Evolutionary conservation across 2,113 vertebrate species (phyloP).

Genomic region (Eptatretus burgeri): DNA sequence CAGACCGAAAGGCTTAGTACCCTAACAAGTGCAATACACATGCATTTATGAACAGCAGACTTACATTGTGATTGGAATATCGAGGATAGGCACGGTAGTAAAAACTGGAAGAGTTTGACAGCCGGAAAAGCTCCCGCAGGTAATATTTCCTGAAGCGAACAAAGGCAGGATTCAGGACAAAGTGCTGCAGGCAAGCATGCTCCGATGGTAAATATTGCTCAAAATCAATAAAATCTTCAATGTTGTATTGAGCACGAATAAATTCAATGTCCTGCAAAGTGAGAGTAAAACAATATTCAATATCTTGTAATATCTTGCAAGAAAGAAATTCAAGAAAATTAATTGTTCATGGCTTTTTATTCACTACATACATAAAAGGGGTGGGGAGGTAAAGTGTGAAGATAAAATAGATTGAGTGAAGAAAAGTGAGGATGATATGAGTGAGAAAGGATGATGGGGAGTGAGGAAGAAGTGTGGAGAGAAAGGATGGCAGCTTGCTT

Average conservation of each 20-base stretch:
- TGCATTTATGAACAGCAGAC: constrained; percentile 2
- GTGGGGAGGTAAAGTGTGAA: no score
- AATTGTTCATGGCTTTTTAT: no score
- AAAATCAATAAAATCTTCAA: constrained; percentile 61
- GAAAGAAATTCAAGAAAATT: no score
- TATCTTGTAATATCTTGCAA: no score
- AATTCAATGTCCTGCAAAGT: constrained; percentile 35
- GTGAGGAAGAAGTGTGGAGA: no score
- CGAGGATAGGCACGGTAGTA: constrained; percentile 32
- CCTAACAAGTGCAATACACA: no score
- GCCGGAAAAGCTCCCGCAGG: constrained; percentile 46
- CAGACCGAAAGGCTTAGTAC: no score
- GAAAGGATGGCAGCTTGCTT: no score
- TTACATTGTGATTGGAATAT: constrained; percentile 22
- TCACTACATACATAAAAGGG: no score
- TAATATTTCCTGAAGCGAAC: constrained; percentile 29
- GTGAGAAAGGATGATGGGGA: no score
- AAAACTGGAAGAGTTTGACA: constrained; percentile 38
- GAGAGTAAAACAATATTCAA: not conserved
- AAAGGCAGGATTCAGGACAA: constrained; percentile 28
- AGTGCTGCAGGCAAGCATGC: constrained; percentile 38
- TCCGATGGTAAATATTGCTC: constrained; percentile 31
- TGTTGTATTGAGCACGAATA: constrained; percentile 39
- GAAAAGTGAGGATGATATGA: no score
- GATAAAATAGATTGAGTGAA: no score